phyloP scores from a whole-genome alignment of 2,888 invertebrate species.

The Synergus umbraculus region DNA sequence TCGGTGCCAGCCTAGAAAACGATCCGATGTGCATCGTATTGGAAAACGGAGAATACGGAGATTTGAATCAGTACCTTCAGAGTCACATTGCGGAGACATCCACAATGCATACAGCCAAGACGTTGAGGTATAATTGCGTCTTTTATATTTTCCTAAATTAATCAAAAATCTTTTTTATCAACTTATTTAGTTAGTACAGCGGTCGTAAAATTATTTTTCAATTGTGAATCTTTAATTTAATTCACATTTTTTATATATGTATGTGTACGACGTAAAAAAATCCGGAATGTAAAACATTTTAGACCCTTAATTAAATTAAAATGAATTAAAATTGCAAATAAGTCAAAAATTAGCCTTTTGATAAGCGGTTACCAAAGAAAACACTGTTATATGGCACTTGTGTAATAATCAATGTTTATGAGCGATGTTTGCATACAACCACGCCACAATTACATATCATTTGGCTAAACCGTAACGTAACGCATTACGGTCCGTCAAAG shows the following conservation, averaged over 20 bases:
- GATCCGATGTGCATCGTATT: constrained; percentile 88
- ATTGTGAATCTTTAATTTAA: no score
- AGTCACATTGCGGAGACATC: constrained; percentile 88
- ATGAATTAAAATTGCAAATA: no score
- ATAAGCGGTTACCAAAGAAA: not conserved
- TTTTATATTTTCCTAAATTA: not conserved
- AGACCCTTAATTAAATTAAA: no score
- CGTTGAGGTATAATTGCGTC: constrained; percentile 81
- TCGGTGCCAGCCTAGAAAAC: constrained; percentile 86
- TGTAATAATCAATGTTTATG: constrained; percentile 43
- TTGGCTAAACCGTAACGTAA: constrained; percentile 49
- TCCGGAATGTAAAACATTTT: no score
- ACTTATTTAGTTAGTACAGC: no score
- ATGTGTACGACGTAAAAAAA: no score
- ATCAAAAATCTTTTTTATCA: not conserved
- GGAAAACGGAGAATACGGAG: constrained; percentile 88
- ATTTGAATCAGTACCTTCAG: constrained; percentile 90
- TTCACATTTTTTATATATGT: no score
- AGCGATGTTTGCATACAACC: constrained; percentile 55
- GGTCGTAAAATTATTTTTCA: no score
- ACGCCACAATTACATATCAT: constrained; percentile 53
- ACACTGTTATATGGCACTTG: not conserved
- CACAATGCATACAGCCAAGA: constrained; percentile 82
- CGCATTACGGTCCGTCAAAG: constrained; percentile 56
- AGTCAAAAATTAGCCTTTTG: not conserved